Evolutionary conservation across 2,797 vertebrate species (phyloP).

Genomic region (Vultur gryphus): DNA sequence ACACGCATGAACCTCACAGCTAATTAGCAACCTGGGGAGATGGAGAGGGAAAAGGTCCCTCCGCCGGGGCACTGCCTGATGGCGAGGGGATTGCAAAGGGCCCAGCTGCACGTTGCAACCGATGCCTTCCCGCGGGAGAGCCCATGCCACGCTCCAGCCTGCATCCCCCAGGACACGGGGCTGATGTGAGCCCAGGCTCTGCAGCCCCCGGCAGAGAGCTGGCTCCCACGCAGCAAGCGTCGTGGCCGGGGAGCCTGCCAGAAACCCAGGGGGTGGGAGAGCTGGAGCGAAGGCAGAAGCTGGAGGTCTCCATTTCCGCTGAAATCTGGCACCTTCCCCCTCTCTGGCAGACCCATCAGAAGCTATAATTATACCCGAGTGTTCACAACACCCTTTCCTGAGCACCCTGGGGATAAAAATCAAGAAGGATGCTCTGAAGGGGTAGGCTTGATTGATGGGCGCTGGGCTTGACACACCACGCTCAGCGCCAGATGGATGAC

Average conservation of each 20-base stretch:
- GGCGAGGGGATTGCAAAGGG: not conserved
- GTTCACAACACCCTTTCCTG: not conserved
- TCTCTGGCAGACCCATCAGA: not conserved
- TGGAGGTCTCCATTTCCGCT: not conserved
- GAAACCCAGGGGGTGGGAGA: not conserved
- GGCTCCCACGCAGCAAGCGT: not conserved
- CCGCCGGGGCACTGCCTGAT: rapidly evolving
- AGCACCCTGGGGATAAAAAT: not conserved
- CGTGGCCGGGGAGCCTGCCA: not conserved
- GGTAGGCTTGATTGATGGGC: not conserved
- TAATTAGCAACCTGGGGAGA: not conserved
- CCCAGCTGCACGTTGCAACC: too few relatives aligned
- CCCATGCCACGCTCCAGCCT: rapidly evolving
- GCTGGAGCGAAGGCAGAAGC: not conserved
- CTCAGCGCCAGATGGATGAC: not conserved
- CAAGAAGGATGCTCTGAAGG: not conserved
- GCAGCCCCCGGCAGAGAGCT: not conserved
- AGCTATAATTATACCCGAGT: not conserved
- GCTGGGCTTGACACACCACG: not conserved
- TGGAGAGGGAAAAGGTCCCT: not conserved
- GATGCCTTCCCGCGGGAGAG: not conserved
- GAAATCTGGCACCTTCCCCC: slow-evolving; percentile 7
- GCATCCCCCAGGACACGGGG: not conserved
- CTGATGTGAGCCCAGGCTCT: not conserved
- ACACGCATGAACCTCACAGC: not conserved